Percentiles rank a stretch among this genome's conserved stretches.
phyloP scores from a whole-genome alignment of 2,888 invertebrate genomes.

The Scaptomyza tumidula region DNA sequence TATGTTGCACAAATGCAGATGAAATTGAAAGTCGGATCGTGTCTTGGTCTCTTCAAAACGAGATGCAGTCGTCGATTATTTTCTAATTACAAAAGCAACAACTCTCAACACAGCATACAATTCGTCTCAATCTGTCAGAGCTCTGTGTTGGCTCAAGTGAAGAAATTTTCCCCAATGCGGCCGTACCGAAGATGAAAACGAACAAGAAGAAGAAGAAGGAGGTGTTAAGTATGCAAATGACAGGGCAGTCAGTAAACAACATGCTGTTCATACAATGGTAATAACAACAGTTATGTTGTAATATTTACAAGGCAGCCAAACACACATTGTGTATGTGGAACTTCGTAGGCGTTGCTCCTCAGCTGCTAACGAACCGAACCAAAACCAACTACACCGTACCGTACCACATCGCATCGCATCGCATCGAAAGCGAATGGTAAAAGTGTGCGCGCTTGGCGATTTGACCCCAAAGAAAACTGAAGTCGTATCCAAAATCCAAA shows the following conservation, averaged over 20 bases:
- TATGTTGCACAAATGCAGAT: constrained; percentile 55
- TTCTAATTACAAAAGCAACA: constrained; percentile 75
- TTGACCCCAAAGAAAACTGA: constrained; percentile 71
- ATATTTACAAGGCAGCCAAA: constrained; percentile 62
- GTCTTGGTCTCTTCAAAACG: constrained; percentile 45
- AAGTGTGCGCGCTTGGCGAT: constrained; percentile 62
- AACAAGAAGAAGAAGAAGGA: constrained; percentile 9
- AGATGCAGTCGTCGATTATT: constrained; percentile 70
- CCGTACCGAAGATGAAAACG: constrained; percentile 41
- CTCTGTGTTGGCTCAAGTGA: constrained; percentile 46
- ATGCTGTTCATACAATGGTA: constrained; percentile 25
- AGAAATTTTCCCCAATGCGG: constrained; percentile 52
- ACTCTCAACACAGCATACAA: constrained; percentile 28
- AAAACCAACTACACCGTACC: background rate
- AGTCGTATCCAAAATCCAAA: constrained; percentile 66
- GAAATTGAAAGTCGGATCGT: constrained; percentile 56
- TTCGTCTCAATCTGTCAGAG: constrained; percentile 51
- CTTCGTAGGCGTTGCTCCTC: constrained; percentile 48
- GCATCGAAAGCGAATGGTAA: constrained; percentile 70
- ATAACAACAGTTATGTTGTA: constrained; percentile 67
- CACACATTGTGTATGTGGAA: constrained; percentile 3
- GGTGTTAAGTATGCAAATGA: constrained; percentile 80
- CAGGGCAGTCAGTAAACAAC: constrained; percentile 59
- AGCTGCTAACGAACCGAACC: constrained; percentile 24
- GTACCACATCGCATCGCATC: background rate